Base-by-base conservation (phyloP, 2,113 vertebrate species). In the Oncorhynchus masou region DNA sequence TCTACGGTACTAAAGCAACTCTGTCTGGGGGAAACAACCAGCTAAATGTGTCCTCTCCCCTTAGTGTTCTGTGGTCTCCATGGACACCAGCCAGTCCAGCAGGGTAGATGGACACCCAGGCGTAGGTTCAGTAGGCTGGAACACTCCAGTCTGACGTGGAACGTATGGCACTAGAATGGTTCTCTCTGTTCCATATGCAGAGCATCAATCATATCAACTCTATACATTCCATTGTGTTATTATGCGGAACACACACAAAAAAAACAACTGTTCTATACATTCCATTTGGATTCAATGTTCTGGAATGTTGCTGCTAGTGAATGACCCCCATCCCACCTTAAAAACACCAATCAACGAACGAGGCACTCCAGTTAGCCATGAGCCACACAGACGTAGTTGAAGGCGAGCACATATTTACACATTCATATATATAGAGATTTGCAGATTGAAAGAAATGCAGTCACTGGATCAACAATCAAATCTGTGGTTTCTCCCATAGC, bases 281-380 rank as follows among this genome's bases (percentile, higher is more conserved):
- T 67, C 65, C 12, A 67, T 9, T 62, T 22, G 7, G n/a, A 22
- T 9, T 8, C 59, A 62, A 22, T 7, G 19, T 62, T 62, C 59
- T 24, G 16, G n/a, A 62, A 62, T 22, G 59, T 62, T 24, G 59
- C 59, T n/a, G 59, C 59, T 22, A 62, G 19, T 62, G n/a, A 62
- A 22, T 62, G 51, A 22, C 57, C 20, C 57, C 59, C 11, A 19
- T 3, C 51, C 51, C 51, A 54, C 51, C 51, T 19, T 12, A 80
- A 54, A 70, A 69, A 24, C 70, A 83, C 74, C 54, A n/a, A n/a
- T n/a, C n/a, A 86, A 75, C 74, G 64, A 84, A 80, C 2, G 87
- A 93, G 89, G 90, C 91, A 91, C 90, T 91, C 89, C 82, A 87
- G 75, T 88, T 79, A 80, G 75, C 81, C 80, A 82, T 86, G 77